Percentiles rank a stretch among this genome's conserved stretches.
These are phyloP conservation scores for Cheilosia vulpina DNA, from an alignment of 2,888 invertebrate genomes.

Conservation along the genomic window DNA sequence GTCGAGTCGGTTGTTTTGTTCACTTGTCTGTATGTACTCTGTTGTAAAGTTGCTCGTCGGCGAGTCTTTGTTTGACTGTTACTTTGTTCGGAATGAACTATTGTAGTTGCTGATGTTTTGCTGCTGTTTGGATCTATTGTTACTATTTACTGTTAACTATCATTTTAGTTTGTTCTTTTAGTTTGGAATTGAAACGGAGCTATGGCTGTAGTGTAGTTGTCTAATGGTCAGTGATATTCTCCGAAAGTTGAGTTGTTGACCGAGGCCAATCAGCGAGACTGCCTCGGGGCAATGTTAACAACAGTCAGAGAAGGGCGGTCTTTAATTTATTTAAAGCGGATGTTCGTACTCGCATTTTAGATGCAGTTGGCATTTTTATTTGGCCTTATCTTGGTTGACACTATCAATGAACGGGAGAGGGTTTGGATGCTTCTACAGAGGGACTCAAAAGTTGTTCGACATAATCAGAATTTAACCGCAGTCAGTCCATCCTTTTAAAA, in stretches of 20 bases:
- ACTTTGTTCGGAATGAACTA: slow-evolving; percentile 49
- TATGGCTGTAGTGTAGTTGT: slow-evolving; percentile 1
- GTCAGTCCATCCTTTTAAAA: too few relatives aligned
- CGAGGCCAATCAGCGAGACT: background rate
- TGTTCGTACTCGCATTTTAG: background rate
- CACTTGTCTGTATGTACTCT: background rate
- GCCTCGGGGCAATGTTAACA: background rate
- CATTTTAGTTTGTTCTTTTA: slow-evolving; percentile 37
- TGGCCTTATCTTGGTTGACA: background rate
- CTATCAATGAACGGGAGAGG: background rate
- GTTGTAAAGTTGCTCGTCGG: slow-evolving; percentile 30
- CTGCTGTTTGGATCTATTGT: slow-evolving; percentile 33
- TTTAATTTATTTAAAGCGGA: background rate
- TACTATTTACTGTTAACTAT: slow-evolving; percentile 33
- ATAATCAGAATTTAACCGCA: too few relatives aligned
- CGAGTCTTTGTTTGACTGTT: slow-evolving; percentile 12
- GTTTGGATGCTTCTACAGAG: background rate
- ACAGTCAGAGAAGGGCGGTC: slow-evolving; percentile 27
- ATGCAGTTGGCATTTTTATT: background rate
- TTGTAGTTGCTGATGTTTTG: background rate
- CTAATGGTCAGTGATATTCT: slow-evolving; percentile 33
- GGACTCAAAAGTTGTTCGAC: too few relatives aligned
- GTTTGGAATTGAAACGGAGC: slow-evolving; percentile 25
- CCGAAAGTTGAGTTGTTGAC: background rate
- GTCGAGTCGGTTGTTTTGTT: background rate